Percentiles rank a stretch among this genome's conserved stretches.
Conservation (phyloP, 2,797 vertebrate species). For the Sternotherus odoratus region DNA sequence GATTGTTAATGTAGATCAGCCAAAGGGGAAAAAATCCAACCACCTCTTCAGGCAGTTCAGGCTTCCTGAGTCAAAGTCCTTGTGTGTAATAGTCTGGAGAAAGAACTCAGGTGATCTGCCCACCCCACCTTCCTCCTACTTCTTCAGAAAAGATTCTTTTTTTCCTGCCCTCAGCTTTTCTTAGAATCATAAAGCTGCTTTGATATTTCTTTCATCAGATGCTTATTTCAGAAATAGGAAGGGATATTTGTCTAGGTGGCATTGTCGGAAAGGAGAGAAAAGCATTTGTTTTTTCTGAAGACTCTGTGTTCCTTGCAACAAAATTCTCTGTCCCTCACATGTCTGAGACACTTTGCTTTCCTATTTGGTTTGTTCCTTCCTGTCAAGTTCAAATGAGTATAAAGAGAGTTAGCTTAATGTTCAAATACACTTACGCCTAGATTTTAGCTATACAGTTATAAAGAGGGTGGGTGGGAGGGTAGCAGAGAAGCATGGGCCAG, state of each 20-base stretch:
- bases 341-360: not conserved
- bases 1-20: not conserved
- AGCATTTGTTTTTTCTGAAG: not conserved
- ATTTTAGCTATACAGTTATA: not conserved
- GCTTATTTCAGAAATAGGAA: not conserved
- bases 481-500: not conserved
- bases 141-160: not conserved
- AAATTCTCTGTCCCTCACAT: not conserved
- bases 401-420: not conserved
- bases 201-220: not conserved
- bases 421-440: not conserved
- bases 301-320: not conserved
- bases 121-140: not conserved
- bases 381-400: not conserved
- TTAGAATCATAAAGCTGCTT: not conserved
- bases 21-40: not conserved
- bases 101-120: not conserved
- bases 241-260: fast-evolving
- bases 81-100: not conserved
- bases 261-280: not conserved
- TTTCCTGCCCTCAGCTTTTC: not conserved
- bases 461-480: not conserved
- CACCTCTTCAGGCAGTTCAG: not conserved
- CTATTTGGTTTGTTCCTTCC: not conserved
- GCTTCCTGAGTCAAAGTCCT: not conserved